These are phyloP conservation scores for Oryctolagus cuniculus DNA, from an alignment of 2,113 vertebrate species.

Conservation along the genomic window DNA sequence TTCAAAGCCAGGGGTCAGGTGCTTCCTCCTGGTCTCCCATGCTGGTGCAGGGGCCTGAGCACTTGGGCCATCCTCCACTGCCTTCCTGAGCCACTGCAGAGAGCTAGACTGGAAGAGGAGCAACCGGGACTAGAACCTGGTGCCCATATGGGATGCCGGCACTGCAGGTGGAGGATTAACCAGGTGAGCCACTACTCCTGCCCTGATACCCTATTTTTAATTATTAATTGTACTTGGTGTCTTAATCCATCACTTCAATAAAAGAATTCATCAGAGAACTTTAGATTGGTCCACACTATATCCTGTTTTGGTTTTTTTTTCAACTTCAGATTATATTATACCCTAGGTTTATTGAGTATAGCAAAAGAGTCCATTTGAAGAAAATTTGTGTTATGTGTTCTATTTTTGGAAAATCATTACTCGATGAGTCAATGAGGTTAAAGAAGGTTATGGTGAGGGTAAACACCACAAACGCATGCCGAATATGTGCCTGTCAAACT, in stretches of 20 bases:
- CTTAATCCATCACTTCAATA: neutral
- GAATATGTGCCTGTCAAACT: neutral
- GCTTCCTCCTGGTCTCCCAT: too few relatives aligned
- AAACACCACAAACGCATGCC: neutral
- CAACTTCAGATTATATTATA: neutral
- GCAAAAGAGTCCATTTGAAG: neutral
- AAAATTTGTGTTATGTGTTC: neutral
- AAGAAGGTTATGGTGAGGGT: neutral
- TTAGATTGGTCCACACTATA: neutral
- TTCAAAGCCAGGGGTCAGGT: too few relatives aligned
- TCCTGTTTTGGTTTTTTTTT: neutral
- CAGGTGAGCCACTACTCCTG: too few relatives aligned
- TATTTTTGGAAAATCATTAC: neutral
- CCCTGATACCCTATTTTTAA: neutral
- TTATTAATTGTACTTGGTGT: neutral
- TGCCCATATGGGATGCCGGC: too few relatives aligned
- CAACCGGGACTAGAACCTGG: too few relatives aligned
- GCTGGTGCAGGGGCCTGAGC: too few relatives aligned
- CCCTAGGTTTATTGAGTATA: neutral
- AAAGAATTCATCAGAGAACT: constrained; percentile 2
- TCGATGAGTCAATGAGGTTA: neutral
- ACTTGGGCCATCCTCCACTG: too few relatives aligned
- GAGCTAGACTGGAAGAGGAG: too few relatives aligned
- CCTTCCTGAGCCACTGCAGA: too few relatives aligned
- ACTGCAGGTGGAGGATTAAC: too few relatives aligned